phyloP scores from a whole-genome alignment of 2,113 vertebrate species.

The Paedocypris sp. region DNA sequence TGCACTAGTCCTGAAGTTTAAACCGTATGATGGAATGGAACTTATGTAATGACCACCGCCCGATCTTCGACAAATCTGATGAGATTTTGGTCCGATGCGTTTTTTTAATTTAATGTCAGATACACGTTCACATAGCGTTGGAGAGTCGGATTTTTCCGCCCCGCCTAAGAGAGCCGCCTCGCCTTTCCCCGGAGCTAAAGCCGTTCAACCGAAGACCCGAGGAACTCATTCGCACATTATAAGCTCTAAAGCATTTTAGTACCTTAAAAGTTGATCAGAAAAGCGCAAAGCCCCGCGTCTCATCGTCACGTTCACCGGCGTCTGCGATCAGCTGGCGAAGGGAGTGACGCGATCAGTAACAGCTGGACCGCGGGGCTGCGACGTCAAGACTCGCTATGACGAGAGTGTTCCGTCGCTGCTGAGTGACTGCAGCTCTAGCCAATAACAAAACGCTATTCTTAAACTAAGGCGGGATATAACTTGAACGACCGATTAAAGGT shows the following conservation, averaged over 20 bases:
- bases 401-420: constrained; percentile 31
- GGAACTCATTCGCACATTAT: background rate
- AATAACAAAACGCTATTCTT: background rate
- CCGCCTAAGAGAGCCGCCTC: constrained; percentile 45
- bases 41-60: constrained; percentile 19
- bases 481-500: background rate
- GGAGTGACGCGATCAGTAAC: constrained; percentile 70
- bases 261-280: background rate
- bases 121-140: background rate
- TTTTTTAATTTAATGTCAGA: background rate
- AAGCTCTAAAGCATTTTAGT: background rate
- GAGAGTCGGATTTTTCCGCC: constrained; percentile 24
- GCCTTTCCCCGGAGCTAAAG: constrained; percentile 17
- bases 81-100: background rate
- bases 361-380: constrained; percentile 54
- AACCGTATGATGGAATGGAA: background rate
- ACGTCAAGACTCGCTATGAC: constrained; percentile 49
- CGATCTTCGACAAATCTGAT: background rate
- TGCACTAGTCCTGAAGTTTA: background rate
- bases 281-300: constrained; percentile 7
- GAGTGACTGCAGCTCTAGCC: constrained; percentile 41
- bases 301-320: constrained; percentile 55
- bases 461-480: background rate
- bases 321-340: constrained; percentile 88
- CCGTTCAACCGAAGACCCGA: background rate